Evolutionary conservation across 2,113 vertebrate genomes (phyloP), one percentile per base, ranked within the genome.

Genomic region (Xenopus borealis): DNA sequence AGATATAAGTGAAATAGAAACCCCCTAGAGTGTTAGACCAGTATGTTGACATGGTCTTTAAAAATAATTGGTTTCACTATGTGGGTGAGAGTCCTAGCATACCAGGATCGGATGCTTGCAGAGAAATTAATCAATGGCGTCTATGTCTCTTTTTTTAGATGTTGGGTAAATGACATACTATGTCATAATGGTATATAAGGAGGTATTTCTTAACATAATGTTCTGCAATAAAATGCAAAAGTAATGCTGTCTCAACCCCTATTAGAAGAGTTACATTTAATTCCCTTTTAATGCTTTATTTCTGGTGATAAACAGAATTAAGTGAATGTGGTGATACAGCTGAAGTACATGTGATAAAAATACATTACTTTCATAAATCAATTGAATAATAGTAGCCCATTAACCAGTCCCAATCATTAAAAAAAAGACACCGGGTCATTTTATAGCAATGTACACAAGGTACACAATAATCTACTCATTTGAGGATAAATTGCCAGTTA

Each of bases 331-430:
- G 20, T n/a, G 50, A 70, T 67, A 45, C 20, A 59, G 44, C 23
- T 30, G 27, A 58, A 57, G 10, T 44, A 11, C n/a, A 17, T 33
- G 11, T 40, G 0, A 58, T 44, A 58, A 23, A 23, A 53, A 44
- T 20, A 14, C 53, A 53, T 72, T 64, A 10, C 5, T 13, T 23
- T 27, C 27, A 30, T 71, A 23, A 66, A 67, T 55, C 16, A 12
- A 9, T 19, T 17, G 12, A 30, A 45, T 44, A 0, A 14, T 27
- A 66, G 66, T 59, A 66, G 50, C n/a, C 40, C 40, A 62, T 75
- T 75, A 62, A 3, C 58, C 18, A 61, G 67, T 57, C 50, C 57
- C n/a, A n/a, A 12, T 57, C 10, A n/a, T 69, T 57, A 40, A 69
- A 33, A 23, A 57, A 57, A 57, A 50, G 8, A 57, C 27, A 30